phyloP scores from a whole-genome alignment of 2,113 vertebrate species.

The Hypanus sabinus region DNA sequence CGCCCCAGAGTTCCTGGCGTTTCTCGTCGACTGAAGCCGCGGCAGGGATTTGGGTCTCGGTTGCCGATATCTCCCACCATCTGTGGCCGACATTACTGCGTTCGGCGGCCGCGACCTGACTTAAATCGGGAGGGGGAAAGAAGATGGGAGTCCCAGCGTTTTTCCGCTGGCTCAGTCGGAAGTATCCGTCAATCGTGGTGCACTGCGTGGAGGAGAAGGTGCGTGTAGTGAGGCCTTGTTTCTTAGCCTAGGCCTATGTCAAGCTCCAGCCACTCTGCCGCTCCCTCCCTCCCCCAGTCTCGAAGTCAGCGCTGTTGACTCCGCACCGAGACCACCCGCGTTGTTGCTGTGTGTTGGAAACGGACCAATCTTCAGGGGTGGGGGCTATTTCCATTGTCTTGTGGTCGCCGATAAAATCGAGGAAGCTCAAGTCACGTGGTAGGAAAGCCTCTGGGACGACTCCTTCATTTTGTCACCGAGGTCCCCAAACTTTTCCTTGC shows the following conservation, averaged over 20 bases:
- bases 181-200: conserved; percentile 87
- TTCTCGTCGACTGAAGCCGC: too few species aligned
- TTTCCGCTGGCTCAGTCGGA: conserved; percentile 93
- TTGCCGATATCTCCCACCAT: neutral
- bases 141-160: conserved; percentile 95
- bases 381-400: too few species aligned
- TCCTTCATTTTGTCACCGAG: too few species aligned
- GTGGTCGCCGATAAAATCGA: too few species aligned
- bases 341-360: too few species aligned
- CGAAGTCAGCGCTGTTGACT: too few species aligned
- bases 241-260: neutral
- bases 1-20: neutral
- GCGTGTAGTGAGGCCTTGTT: conserved; percentile 41
- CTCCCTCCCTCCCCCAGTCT: too few species aligned
- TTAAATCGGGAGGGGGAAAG: neutral
- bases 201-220: conserved; percentile 88
- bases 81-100: neutral
- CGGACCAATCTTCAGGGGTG: too few species aligned
- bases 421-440: too few species aligned
- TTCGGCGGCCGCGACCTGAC: neutral
- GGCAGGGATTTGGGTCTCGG: neutral
- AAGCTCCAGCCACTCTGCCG: neutral
- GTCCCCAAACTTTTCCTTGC: too few species aligned
- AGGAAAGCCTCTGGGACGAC: too few species aligned
- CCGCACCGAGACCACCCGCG: too few species aligned